phyloP scores from a whole-genome alignment of 2,113 vertebrate species.

The Gadus macrocephalus region DNA sequence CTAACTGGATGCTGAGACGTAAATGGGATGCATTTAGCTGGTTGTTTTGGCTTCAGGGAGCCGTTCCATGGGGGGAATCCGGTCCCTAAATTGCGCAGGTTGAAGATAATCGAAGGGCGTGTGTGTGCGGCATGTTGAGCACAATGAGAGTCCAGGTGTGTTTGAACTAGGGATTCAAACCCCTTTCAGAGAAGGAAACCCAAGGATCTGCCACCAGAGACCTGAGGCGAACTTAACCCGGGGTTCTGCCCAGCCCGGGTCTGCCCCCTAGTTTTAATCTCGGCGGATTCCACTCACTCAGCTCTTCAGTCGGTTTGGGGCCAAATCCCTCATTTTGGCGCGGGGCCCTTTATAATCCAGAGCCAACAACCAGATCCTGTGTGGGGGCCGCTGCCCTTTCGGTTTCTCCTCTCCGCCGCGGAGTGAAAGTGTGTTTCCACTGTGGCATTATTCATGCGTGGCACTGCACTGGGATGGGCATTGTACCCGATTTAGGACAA shows the following conservation, averaged over 20 bases:
- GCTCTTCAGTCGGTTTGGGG: conserved; percentile 37
- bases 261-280: conserved; percentile 44
- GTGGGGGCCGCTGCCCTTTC: background rate
- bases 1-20: no score
- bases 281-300: conserved; percentile 33
- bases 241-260: conserved; percentile 16
- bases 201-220: conserved; percentile 20
- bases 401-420: background rate
- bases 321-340: conserved; percentile 33
- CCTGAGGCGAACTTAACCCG: conserved; percentile 34
- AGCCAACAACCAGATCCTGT: conserved; percentile 21
- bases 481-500: no score
- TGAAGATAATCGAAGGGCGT: no score
- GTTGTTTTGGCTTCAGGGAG: no score
- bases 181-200: background rate
- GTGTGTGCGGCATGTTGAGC: no score
- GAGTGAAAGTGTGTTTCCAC: no score
- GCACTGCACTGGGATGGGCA: no score
- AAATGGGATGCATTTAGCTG: no score
- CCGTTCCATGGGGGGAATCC: no score
- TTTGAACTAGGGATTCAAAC: background rate
- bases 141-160: no score
- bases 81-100: no score
- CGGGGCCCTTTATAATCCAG: background rate
- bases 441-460: no score